Conservation (phyloP, 2,113 vertebrate species). For the Neogale vison region DNA sequence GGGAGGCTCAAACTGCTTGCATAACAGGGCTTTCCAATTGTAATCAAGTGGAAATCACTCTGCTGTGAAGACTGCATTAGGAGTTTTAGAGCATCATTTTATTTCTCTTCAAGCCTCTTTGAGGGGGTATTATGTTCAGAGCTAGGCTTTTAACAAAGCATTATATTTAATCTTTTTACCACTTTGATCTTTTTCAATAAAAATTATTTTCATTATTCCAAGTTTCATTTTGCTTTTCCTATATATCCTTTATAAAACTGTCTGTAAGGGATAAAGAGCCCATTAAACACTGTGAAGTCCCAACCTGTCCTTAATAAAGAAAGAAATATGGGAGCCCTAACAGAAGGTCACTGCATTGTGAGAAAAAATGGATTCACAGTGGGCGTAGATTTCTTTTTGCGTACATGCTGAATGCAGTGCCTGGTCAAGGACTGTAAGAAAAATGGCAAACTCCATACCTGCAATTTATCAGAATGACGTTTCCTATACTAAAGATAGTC, state of each 20-base stretch:
- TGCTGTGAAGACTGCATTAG: not conserved
- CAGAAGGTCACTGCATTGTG: not conserved
- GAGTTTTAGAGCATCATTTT: conserved; percentile 20
- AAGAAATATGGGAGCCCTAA: not conserved
- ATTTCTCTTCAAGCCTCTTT: conserved; percentile 42
- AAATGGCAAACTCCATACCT: not conserved
- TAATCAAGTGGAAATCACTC: not conserved
- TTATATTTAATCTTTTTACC: conserved; percentile 48
- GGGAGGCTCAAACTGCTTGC: not conserved
- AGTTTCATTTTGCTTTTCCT: conserved; percentile 58
- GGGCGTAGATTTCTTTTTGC: not conserved
- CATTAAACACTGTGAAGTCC: conserved; percentile 8
- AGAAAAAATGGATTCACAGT: not conserved
- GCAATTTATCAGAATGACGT: not conserved
- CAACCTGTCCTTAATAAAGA: not conserved
- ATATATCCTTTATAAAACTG: conserved; percentile 13
- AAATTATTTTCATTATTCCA: conserved; percentile 56
- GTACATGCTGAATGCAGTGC: not conserved
- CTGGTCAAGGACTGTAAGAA: not conserved
- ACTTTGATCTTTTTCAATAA: conserved; percentile 65
- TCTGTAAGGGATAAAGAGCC: conserved; percentile 29
- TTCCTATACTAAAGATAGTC: not conserved
- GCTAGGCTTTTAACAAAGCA: not conserved
- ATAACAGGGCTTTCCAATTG: not conserved
- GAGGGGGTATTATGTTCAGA: conserved; percentile 11